A percentile compares a stretch with the other conserved stretches of the same genome.
Evolutionary conservation across 2,797 vertebrate species (phyloP).

Genomic region (Anguilla anguilla): DNA sequence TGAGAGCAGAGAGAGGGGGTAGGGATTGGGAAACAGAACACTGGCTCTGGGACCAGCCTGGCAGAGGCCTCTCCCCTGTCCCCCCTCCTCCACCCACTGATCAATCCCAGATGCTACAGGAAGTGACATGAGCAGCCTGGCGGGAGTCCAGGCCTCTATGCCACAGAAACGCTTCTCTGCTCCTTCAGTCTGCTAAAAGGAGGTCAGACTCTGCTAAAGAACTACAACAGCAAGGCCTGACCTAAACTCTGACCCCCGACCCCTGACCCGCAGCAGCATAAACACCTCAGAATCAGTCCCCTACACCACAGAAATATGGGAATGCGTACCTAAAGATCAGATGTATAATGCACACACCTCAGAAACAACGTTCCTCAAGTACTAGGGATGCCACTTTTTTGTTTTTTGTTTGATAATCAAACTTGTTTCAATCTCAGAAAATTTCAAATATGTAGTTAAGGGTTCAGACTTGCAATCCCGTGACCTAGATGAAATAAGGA

Average conservation of each 20-base stretch:
- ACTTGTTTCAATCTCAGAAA: background rate
- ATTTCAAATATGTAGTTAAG: background rate
- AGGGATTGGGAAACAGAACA: background rate
- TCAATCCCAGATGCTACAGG: conserved; percentile 74
- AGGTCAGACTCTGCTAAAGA: conserved; percentile 60
- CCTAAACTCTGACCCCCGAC: conserved; percentile 31
- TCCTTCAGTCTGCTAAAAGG: conserved; percentile 50
- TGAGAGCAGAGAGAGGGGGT: background rate
- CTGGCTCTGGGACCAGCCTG: background rate
- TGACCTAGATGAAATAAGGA: background rate
- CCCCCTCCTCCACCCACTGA: conserved; percentile 49
- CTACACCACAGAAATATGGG: background rate
- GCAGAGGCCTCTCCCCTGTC: conserved; percentile 14
- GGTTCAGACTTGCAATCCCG: background rate
- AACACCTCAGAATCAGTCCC: background rate
- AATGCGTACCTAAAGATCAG: background rate
- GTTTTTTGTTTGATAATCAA: background rate
- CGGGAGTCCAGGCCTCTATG: conserved; percentile 57
- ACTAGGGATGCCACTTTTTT: background rate
- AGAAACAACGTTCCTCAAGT: background rate
- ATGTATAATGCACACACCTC: background rate
- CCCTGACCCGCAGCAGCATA: background rate
- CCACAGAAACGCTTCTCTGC: background rate
- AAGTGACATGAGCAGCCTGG: conserved; percentile 73
- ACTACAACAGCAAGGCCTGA: conserved; percentile 8